Percentiles rank a stretch among this genome's conserved stretches.
These are phyloP conservation scores for Hippocampus zosterae DNA, from an alignment of 2,113 vertebrate species.

Conservation along the genomic window DNA sequence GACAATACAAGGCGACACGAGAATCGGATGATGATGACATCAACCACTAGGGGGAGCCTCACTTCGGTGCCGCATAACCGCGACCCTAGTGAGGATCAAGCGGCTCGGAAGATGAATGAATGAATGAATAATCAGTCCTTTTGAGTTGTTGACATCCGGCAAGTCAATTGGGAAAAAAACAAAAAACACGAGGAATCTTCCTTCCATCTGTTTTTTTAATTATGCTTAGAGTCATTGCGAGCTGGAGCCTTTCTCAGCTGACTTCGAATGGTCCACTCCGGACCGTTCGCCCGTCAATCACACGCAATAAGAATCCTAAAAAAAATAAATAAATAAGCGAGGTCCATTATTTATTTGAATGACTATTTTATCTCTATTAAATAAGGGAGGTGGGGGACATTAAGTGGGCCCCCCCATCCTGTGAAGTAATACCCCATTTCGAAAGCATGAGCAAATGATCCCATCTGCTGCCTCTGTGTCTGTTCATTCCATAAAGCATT, in stretches of 20 bases:
- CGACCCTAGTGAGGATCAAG: too few relatives aligned
- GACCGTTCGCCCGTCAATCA: too few relatives aligned
- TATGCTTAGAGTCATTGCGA: background rate
- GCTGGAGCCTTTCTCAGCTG: background rate
- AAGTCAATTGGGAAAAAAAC: background rate
- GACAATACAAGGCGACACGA: background rate
- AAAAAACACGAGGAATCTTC: background rate
- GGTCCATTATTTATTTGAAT: background rate
- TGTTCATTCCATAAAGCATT: constrained; percentile 21
- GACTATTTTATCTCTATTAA: background rate
- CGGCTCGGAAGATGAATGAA: too few relatives aligned
- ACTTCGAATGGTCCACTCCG: background rate
- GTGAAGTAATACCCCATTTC: background rate
- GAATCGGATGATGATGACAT: background rate
- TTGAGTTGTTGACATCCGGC: background rate
- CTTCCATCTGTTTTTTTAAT: background rate
- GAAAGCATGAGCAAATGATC: constrained; percentile 6
- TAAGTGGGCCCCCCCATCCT: background rate
- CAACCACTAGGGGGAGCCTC: background rate
- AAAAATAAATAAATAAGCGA: too few relatives aligned
- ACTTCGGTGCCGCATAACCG: background rate
- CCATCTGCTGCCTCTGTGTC: constrained; percentile 45
- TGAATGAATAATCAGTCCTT: background rate
- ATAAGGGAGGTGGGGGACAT: background rate
- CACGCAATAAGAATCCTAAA: too few relatives aligned